A percentile compares a stretch with the other conserved stretches of the same genome.
Evolutionary conservation across 1,140 invertebrate species (phyloP).

Genomic region (Diuraphis noxia): DNA sequence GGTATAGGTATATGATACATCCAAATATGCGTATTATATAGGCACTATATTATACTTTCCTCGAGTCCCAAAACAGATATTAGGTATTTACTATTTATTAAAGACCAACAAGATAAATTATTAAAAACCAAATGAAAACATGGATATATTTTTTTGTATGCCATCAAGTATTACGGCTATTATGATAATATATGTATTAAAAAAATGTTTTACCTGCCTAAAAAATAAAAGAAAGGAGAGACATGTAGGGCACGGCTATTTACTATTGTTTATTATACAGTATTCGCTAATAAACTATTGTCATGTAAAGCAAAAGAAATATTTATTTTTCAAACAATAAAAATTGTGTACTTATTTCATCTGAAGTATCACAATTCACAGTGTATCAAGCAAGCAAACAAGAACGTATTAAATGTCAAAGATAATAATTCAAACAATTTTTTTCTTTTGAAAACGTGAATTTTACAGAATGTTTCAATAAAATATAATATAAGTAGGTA

Average conservation of each 20-base stretch:
- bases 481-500: background rate
- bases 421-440: constrained; percentile 26
- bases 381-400: background rate
- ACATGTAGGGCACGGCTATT: constrained; percentile 35
- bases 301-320: constrained; percentile 38
- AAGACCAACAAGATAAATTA: background rate
- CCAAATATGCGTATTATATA: background rate
- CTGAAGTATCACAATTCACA: background rate
- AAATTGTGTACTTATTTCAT: constrained; percentile 15
- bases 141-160: background rate
- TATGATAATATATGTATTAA: background rate
- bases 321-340: constrained; percentile 41
- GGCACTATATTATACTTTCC: background rate
- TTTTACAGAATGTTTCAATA: background rate
- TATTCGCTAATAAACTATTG: constrained; percentile 49
- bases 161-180: background rate
- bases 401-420: background rate
- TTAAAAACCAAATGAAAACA: background rate
- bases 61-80: constrained; percentile 3
- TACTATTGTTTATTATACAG: constrained; percentile 29
- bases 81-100: background rate
- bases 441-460: background rate
- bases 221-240: constrained; percentile 20
- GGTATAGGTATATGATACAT: background rate
- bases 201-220: background rate